Conservation (phyloP, 35 echinoderm and acorn worm species). For the Antedon bifida region DNA sequence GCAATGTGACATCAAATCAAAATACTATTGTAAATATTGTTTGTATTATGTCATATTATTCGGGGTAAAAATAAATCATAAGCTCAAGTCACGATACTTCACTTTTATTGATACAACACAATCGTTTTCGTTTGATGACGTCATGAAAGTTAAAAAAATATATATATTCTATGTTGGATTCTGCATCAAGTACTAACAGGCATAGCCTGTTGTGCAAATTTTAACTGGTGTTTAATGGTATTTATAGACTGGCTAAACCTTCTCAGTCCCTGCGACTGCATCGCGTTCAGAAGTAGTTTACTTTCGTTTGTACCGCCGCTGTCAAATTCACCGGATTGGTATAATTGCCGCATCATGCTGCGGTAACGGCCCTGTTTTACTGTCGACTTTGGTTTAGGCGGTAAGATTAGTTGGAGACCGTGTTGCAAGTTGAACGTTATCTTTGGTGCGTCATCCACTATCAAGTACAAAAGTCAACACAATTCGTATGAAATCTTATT, state of each 20-base stretch:
- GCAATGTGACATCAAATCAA: no score
- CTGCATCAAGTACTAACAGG: no score
- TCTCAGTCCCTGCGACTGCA: background rate
- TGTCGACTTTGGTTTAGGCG: conserved; percentile 40
- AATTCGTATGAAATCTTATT: no score
- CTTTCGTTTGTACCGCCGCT: background rate
- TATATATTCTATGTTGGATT: no score
- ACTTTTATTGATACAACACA: no score
- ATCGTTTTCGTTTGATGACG: no score
- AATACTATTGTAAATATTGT: no score
- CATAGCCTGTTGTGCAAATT: background rate
- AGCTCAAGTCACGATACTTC: no score
- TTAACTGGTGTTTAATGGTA: background rate
- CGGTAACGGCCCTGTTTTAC: conserved; percentile 15
- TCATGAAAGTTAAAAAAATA: no score
- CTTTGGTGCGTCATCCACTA: conserved; percentile 63
- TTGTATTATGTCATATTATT: no score
- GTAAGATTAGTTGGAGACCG: conserved; percentile 66
- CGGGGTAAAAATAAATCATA: no score
- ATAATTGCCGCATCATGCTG: conserved; percentile 20
- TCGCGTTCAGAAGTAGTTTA: background rate
- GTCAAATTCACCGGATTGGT: background rate
- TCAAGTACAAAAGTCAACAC: background rate
- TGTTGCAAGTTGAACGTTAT: conserved; percentile 53
- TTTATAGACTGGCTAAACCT: background rate